These are phyloP conservation scores for Fabriciana adippe DNA, from an alignment of 2,888 invertebrate genomes.

Conservation along the genomic window DNA sequence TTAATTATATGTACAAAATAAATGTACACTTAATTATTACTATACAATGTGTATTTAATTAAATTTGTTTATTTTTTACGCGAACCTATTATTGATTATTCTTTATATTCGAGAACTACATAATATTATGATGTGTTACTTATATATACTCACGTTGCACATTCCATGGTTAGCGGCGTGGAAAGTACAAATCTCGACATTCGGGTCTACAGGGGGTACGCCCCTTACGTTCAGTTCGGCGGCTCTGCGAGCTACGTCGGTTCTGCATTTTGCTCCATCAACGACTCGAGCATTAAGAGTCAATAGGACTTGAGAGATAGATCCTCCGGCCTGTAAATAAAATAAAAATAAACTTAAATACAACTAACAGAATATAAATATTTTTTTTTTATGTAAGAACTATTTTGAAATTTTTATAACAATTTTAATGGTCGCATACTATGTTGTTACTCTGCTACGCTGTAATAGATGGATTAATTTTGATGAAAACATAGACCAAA, in stretches of 20 bases:
- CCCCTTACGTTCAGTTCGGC: not conserved
- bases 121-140: no score
- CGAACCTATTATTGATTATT: no score
- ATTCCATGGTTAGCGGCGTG: conserved; percentile 37
- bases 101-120: no score
- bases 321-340: conserved; percentile 5
- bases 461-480: no score
- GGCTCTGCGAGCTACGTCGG: not conserved
- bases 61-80: not conserved
- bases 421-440: no score
- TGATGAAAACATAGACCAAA: no score
- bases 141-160: conserved; percentile 33
- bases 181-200: conserved; percentile 41
- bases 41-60: not conserved
- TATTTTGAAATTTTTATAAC: no score
- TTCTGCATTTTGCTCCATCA: not conserved
- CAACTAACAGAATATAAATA: not conserved
- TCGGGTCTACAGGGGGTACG: conserved; percentile 36
- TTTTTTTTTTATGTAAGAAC: no score
- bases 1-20: no score
- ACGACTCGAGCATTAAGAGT: conserved; percentile 5
- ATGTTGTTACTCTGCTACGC: no score
- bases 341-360: not conserved
- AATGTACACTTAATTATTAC: not conserved
- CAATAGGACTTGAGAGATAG: not conserved